Percentiles rank a stretch among this genome's conserved stretches.
phyloP scores from a whole-genome alignment of 2,113 vertebrate species.

The Cygnus buccinator region DNA sequence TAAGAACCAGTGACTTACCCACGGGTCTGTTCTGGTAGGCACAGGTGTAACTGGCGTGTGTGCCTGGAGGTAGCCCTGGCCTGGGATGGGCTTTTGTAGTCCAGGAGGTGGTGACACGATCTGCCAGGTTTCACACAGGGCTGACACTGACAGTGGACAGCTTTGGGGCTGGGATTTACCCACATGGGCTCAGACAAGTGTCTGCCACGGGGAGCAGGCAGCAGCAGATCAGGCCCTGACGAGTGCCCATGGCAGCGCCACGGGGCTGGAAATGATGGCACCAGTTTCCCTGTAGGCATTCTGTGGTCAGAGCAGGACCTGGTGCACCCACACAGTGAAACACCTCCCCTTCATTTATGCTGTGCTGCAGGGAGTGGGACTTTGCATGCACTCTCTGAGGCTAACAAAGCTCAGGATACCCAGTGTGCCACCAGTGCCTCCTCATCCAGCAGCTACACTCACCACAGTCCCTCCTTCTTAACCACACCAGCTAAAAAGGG shows the following conservation, averaged over 20 bases:
- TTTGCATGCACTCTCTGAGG: not conserved
- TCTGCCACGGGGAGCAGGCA: rapidly evolving
- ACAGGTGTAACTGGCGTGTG: too few relatives aligned
- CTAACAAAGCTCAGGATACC: rapidly evolving
- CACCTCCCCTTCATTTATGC: rapidly evolving
- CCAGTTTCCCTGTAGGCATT: rapidly evolving
- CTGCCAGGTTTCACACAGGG: not conserved
- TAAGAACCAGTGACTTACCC: not conserved
- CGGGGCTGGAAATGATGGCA: not conserved
- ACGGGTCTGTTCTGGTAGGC: not conserved
- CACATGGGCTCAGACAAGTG: not conserved
- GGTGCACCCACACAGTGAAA: not conserved
- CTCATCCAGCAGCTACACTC: rapidly evolving
- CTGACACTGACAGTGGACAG: rapidly evolving
- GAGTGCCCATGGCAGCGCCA: not conserved
- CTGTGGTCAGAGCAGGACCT: not conserved
- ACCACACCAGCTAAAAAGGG: not conserved
- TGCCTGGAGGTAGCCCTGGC: not conserved
- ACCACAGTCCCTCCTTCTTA: rapidly evolving
- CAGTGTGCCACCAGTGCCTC: rapidly evolving
- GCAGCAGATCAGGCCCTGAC: not conserved
- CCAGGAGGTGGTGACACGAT: not conserved
- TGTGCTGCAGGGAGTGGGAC: rapidly evolving
- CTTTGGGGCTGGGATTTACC: not conserved
- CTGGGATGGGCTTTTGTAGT: rapidly evolving